These are phyloP conservation scores for Capreolus pygargus DNA, from an alignment of 2,113 vertebrate genomes.

Conservation along the genomic window DNA sequence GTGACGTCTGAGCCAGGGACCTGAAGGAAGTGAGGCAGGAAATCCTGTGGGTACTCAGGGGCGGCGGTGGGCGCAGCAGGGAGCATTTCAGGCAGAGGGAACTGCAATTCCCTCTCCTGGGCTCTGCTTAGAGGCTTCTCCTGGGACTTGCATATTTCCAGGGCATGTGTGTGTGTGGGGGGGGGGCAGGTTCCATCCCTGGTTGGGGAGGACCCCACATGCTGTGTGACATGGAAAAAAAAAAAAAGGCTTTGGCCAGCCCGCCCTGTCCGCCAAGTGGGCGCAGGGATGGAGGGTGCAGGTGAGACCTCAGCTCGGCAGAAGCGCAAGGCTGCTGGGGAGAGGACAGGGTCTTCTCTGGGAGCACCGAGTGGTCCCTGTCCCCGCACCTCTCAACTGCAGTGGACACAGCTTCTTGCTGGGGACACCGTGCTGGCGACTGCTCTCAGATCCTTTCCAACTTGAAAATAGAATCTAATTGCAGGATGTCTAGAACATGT, in stretches of 20 bases:
- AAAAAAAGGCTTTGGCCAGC: background rate
- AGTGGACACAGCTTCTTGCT: background rate
- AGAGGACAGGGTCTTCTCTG: background rate
- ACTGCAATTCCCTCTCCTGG: background rate
- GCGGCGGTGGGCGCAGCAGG: background rate
- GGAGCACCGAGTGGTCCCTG: background rate
- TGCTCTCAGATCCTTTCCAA: background rate
- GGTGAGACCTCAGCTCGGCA: background rate
- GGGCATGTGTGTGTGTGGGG: fast-evolving
- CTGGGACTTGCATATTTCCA: background rate
- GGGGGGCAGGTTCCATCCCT: background rate
- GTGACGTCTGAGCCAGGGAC: background rate
- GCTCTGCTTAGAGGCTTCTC: background rate
- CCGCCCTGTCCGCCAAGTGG: background rate
- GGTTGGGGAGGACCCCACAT: background rate
- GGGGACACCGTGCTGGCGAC: background rate
- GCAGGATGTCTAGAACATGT: background rate
- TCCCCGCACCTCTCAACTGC: background rate
- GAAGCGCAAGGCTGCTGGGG: background rate
- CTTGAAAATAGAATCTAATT: background rate
- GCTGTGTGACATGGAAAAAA: background rate
- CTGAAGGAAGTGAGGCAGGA: background rate
- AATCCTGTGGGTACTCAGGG: background rate
- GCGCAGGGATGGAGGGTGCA: background rate
- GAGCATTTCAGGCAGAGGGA: background rate